These are phyloP conservation scores for Brachystomella parvula DNA, from an alignment of 1,140 invertebrate genomes.

Conservation along the genomic window DNA sequence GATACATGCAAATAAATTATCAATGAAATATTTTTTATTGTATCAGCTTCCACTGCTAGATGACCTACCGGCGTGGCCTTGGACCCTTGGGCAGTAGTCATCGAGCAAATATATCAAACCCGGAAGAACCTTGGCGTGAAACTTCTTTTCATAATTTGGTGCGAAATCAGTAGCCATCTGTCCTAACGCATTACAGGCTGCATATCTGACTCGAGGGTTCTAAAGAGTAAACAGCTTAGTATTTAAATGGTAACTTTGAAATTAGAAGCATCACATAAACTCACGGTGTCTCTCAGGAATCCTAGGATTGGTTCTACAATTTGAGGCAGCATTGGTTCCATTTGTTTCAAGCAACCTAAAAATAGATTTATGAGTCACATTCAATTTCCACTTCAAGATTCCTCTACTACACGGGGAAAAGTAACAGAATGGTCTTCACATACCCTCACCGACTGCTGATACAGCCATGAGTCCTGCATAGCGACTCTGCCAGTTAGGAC, in stretches of 20 bases:
- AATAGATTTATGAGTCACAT: no score
- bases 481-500: conserved; percentile 71
- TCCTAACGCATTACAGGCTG: conserved; percentile 97
- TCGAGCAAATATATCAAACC: conserved; percentile 83
- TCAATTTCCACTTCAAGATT: no score
- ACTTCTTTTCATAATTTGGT: conserved; percentile 93
- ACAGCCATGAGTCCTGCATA: conserved; percentile 98
- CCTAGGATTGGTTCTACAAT: conserved; percentile 84
- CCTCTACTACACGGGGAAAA: no score
- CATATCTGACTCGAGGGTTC: conserved; percentile 89
- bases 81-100: conserved; percentile 86
- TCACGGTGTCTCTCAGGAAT: conserved; percentile 76
- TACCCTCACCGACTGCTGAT: conserved; percentile 93
- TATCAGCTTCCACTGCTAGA: not conserved
- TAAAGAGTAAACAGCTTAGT: conserved; percentile 38
- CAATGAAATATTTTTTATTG: not conserved
- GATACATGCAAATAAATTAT: conserved; percentile 10
- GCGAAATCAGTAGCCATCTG: conserved; percentile 99
- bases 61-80: conserved; percentile 66
- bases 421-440: no score
- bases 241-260: no score
- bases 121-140: conserved; percentile 87
- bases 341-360: conserved; percentile 96
- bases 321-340: conserved; percentile 84
- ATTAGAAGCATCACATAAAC: conserved; percentile 39